Percentiles rank a stretch among this genome's conserved stretches.
Evolutionary conservation across 2,888 invertebrate genomes (phyloP).

Genomic region (Pristionchus arcanus): DNA sequence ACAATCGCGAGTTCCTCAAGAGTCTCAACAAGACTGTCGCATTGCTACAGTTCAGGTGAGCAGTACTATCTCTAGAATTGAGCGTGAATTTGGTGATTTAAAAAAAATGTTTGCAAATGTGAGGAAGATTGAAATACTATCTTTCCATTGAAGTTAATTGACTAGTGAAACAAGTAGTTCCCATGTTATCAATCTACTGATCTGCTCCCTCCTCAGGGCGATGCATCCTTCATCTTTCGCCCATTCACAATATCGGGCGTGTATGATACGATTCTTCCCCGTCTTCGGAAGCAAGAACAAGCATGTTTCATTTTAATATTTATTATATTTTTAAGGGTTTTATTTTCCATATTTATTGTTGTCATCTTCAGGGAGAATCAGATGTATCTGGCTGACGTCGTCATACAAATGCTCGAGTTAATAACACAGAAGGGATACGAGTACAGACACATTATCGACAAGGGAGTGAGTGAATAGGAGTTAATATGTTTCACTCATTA

Average conservation of each 20-base stretch:
- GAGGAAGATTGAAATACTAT: too few species aligned
- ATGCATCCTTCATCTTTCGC: conserved; percentile 1
- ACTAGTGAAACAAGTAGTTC: not conserved
- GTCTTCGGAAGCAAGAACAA: not conserved
- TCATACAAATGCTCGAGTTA: not conserved
- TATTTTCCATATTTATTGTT: not conserved
- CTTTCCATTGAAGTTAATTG: too few species aligned
- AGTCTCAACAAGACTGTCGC: not conserved
- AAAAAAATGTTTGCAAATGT: too few species aligned
- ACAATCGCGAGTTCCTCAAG: not conserved
- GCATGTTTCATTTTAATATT: not conserved
- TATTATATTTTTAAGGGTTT: not conserved
- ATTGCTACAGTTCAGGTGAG: conserved; percentile 13
- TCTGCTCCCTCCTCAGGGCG: not conserved
- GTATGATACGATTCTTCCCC: not conserved
- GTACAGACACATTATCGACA: not conserved
- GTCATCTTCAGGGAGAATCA: not conserved
- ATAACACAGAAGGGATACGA: not conserved
- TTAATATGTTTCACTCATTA: too few species aligned
- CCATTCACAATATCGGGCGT: not conserved
- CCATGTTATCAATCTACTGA: not conserved
- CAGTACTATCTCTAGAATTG: not conserved
- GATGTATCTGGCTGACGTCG: not conserved
- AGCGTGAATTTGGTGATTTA: too few species aligned
- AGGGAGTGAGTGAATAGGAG: not conserved